Percentiles rank a stretch among this genome's conserved stretches.
Evolutionary conservation across 2,797 vertebrate genomes (phyloP).

Genomic region (Pyrocephalus nanus): DNA sequence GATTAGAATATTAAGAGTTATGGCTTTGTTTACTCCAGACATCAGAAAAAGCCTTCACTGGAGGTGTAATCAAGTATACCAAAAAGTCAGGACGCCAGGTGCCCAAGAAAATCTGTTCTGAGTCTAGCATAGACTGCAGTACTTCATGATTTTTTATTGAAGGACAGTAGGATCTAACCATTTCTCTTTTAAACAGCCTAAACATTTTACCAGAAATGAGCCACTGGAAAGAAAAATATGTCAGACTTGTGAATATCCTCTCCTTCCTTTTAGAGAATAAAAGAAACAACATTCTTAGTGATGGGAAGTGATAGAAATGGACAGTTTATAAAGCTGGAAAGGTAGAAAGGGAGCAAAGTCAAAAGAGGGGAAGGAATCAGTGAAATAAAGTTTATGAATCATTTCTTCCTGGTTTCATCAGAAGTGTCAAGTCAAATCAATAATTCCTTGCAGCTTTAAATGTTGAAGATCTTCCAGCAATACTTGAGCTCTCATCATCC

Average conservation of each 20-base stretch:
- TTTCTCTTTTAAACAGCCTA: background rate
- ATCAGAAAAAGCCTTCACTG: background rate
- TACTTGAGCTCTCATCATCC: background rate
- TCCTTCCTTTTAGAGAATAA: background rate
- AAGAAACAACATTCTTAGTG: background rate
- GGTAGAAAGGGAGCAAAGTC: background rate
- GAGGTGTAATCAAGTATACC: background rate
- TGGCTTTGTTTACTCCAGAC: fast-evolving
- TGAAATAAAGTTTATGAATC: background rate
- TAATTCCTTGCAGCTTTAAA: background rate
- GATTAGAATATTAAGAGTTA: background rate
- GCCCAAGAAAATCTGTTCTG: background rate
- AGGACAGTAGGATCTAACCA: background rate
- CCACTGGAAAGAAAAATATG: background rate
- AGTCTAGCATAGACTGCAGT: background rate
- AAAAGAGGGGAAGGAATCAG: background rate
- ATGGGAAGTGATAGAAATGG: background rate
- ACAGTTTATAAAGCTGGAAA: background rate
- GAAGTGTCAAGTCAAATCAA: background rate
- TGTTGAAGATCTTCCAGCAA: background rate
- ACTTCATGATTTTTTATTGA: background rate
- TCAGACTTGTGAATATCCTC: background rate
- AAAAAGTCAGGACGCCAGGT: background rate
- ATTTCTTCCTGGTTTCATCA: background rate
- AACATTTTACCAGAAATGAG: background rate